These are phyloP conservation scores for Endotricha flammealis DNA, from an alignment of 2,888 invertebrate species.

Conservation along the genomic window DNA sequence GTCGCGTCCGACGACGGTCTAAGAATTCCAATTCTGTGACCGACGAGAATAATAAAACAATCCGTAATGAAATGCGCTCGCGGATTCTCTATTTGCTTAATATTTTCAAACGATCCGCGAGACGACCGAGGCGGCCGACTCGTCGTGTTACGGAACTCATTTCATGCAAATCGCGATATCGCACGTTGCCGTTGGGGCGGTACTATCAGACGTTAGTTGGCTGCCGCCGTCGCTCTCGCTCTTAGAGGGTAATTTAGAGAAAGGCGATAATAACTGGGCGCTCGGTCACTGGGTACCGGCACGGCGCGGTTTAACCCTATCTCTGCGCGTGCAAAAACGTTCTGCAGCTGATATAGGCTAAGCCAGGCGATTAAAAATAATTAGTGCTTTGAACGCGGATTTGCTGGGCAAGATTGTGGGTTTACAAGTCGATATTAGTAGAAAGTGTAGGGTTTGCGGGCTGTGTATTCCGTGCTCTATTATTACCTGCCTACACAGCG, in stretches of 20 bases:
- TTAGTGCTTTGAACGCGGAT: slow-evolving; percentile 47
- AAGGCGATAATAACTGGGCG: slow-evolving; percentile 39
- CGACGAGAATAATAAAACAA: slow-evolving; percentile 37
- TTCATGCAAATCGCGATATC: slow-evolving; percentile 55
- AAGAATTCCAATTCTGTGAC: slow-evolving; percentile 32
- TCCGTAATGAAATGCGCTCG: slow-evolving; percentile 35
- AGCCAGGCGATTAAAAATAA: slow-evolving; percentile 58
- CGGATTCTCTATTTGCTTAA: slow-evolving; percentile 35
- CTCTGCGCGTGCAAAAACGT: slow-evolving; percentile 29
- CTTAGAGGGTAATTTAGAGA: slow-evolving; percentile 42
- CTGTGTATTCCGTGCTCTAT: slow-evolving; percentile 7
- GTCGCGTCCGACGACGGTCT: slow-evolving; percentile 23
- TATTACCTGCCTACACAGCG: slow-evolving; percentile 19
- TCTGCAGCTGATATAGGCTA: slow-evolving; percentile 34
- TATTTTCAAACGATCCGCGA: slow-evolving; percentile 27
- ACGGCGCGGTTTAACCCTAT: slow-evolving; percentile 18
- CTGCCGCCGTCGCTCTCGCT: slow-evolving; percentile 31
- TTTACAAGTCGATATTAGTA: slow-evolving; percentile 24
- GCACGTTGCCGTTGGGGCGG: slow-evolving; percentile 22
- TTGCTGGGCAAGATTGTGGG: slow-evolving; percentile 36
- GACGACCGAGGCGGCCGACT: slow-evolving; percentile 17
- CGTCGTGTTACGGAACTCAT: slow-evolving; percentile 41
- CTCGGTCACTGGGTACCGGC: slow-evolving; percentile 27
- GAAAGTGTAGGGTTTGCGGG: slow-evolving; percentile 10
- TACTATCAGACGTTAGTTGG: slow-evolving; percentile 29